phyloP scores from a whole-genome alignment of 2,888 invertebrate genomes.

The Rhodophaea formosa region DNA sequence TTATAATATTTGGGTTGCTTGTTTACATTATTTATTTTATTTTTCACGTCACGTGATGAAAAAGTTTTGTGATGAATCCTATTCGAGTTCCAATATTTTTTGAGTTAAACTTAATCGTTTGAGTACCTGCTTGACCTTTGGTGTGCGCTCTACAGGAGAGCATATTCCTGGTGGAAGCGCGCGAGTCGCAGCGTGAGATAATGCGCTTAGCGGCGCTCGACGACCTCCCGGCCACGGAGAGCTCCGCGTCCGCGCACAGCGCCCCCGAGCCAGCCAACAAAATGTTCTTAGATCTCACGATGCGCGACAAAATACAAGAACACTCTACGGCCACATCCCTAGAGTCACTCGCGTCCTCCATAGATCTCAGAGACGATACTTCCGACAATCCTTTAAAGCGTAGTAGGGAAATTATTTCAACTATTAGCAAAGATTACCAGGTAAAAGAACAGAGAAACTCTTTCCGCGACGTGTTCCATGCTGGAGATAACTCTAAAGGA shows the following conservation, averaged over 20 bases:
- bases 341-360: slow-evolving; percentile 73
- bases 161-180: slow-evolving; percentile 89
- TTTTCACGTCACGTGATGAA: no score
- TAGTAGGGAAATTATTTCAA: slow-evolving; percentile 46
- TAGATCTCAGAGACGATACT: slow-evolving; percentile 48
- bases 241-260: slow-evolving; percentile 29
- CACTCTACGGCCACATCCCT: slow-evolving; percentile 80
- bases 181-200: slow-evolving; percentile 86
- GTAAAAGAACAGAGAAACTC: slow-evolving; percentile 57
- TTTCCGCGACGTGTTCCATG: slow-evolving; percentile 55
- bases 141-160: slow-evolving; percentile 82
- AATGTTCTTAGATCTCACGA: slow-evolving; percentile 53
- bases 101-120: no score
- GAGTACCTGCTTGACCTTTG: neutral
- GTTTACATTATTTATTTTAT: no score
- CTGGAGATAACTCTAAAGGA: slow-evolving; percentile 46
- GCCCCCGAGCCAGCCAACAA: slow-evolving; percentile 27
- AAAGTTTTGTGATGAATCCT: no score
- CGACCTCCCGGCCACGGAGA: slow-evolving; percentile 34
- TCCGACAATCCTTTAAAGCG: slow-evolving; percentile 46
- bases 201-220: slow-evolving; percentile 64
- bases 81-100: no score
- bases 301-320: slow-evolving; percentile 44
- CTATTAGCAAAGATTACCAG: slow-evolving; percentile 57
- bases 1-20: no score